These are phyloP conservation scores for Eupithecia dodoneata DNA, from an alignment of 2,888 invertebrate species.

Conservation along the genomic window DNA sequence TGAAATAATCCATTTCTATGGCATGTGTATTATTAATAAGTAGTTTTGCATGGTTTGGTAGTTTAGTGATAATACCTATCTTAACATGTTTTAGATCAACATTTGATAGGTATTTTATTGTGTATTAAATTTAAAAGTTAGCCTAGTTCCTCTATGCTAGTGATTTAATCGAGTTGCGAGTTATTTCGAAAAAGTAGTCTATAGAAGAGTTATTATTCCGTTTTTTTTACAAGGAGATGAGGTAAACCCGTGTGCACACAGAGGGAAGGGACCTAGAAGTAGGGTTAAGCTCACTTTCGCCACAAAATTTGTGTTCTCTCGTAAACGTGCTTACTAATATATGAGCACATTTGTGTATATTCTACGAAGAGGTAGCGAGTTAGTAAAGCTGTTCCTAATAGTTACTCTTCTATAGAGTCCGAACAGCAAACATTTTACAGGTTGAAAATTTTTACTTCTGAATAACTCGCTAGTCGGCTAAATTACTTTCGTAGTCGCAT, in stretches of 20 bases:
- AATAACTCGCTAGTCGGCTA: neutral
- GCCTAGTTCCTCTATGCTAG: neutral
- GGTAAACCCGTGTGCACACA: too few relatives aligned
- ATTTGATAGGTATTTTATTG: conserved; percentile 13
- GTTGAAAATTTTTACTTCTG: neutral
- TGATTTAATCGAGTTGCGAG: neutral
- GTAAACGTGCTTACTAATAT: too few relatives aligned
- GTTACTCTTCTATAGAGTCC: neutral
- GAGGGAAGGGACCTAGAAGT: too few relatives aligned
- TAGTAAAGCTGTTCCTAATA: too few relatives aligned
- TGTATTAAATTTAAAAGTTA: neutral
- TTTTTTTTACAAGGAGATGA: too few relatives aligned
- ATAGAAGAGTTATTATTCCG: too few relatives aligned
- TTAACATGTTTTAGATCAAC: conserved; percentile 18
- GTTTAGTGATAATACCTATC: conserved; percentile 18
- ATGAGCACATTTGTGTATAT: too few relatives aligned
- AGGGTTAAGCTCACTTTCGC: too few relatives aligned
- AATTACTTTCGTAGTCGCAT: neutral
- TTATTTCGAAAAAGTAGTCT: neutral
- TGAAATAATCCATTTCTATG: conserved; percentile 32
- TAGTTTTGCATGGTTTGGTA: conserved; percentile 24
- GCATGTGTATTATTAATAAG: conserved; percentile 28
- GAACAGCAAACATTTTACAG: neutral
- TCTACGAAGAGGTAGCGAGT: too few relatives aligned
- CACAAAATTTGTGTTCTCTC: too few relatives aligned